Conservation (phyloP, 2,797 vertebrate genomes). For the Rhinophrynus dorsalis region DNA sequence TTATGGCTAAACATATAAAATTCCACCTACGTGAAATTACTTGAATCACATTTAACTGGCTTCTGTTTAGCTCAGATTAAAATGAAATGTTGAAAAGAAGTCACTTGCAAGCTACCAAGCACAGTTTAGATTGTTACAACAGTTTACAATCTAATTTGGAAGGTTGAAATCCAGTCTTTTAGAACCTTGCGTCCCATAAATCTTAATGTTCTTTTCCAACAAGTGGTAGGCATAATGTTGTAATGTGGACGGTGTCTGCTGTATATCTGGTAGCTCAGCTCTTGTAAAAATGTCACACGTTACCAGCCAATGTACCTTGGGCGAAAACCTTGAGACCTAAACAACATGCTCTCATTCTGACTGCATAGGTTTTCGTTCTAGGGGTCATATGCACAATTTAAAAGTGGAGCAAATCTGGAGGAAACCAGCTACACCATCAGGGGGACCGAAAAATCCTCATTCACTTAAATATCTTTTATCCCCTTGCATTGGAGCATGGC, state of each 20-base stretch:
- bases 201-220: slow-evolving; percentile 30
- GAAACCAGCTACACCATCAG: too few species aligned
- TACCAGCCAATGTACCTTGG: slow-evolving; percentile 11
- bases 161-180: slow-evolving; percentile 29
- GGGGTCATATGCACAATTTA: too few species aligned
- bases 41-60: neutral
- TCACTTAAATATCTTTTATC: too few species aligned
- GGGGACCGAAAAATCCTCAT: too few species aligned
- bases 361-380: neutral
- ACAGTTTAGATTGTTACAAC: slow-evolving; percentile 29
- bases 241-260: slow-evolving; percentile 15
- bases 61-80: slow-evolving; percentile 7
- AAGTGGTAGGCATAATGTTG: slow-evolving; percentile 1
- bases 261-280: slow-evolving; percentile 14
- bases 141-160: slow-evolving; percentile 35
- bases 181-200: slow-evolving; percentile 42
- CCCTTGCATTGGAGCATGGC: too few species aligned
- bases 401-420: too few species aligned
- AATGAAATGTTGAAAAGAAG: neutral
- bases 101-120: slow-evolving; percentile 12
- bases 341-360: neutral
- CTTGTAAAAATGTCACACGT: slow-evolving; percentile 42
- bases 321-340: neutral
- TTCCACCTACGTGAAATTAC: slow-evolving; percentile 14
- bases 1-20: slow-evolving; percentile 28